A percentile compares a stretch with the other conserved stretches of the same genome.
phyloP scores from a whole-genome alignment of 1,140 invertebrate genomes.

The Nylanderia fulva region DNA sequence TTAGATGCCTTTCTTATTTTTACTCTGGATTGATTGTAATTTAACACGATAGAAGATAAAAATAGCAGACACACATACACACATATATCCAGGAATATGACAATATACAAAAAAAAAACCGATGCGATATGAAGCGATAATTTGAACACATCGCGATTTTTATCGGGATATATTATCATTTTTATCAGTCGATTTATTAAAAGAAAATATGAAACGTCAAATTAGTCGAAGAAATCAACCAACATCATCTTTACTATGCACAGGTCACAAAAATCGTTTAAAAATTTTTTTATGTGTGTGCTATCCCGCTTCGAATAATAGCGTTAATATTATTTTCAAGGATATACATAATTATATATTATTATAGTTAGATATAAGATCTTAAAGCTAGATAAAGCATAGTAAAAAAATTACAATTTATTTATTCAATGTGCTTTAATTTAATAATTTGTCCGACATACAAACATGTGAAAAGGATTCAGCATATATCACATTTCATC shows the following conservation, averaged over 20 bases:
- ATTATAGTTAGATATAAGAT: too few species aligned
- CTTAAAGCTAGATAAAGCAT: too few species aligned
- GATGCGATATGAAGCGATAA: neutral
- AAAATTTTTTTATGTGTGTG: neutral
- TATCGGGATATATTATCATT: neutral
- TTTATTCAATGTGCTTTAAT: neutral
- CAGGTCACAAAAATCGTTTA: neutral
- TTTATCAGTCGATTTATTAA: slow-evolving; percentile 27
- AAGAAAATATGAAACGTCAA: slow-evolving; percentile 1
- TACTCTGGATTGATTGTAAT: neutral
- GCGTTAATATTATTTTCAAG: neutral
- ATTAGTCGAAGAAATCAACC: neutral
- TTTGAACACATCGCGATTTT: neutral
- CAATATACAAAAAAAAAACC: too few species aligned
- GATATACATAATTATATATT: neutral
- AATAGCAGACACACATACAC: neutral
- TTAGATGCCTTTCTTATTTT: slow-evolving; percentile 1
- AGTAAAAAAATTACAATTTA: too few species aligned
- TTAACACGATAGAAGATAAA: slow-evolving; percentile 8
- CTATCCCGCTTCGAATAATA: neutral
- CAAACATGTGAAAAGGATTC: neutral
- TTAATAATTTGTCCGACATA: neutral
- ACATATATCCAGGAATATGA: too few species aligned
- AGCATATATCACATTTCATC: neutral
- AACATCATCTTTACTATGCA: too few species aligned